phyloP scores from a whole-genome alignment of 2,797 vertebrate species.

The Karalla daura region DNA sequence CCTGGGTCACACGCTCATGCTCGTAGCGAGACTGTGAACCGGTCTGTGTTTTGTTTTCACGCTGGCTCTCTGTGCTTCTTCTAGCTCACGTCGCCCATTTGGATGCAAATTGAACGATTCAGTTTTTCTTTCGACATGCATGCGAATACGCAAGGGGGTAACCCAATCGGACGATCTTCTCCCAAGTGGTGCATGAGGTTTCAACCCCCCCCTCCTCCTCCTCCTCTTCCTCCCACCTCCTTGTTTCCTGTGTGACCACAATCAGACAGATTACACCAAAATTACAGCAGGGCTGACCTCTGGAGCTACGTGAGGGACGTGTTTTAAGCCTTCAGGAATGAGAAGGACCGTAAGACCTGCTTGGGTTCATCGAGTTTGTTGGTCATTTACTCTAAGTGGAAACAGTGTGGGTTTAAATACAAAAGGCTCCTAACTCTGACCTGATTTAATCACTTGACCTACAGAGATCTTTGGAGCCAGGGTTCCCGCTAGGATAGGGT shows the following conservation, averaged over 20 bases:
- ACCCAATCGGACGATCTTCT: neutral
- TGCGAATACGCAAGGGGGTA: too few species aligned
- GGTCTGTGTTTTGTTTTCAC: slow-evolving; percentile 11
- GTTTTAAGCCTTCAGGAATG: neutral
- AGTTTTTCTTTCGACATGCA: too few species aligned
- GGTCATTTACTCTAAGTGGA: neutral
- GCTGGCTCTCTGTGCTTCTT: neutral
- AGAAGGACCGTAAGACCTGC: neutral
- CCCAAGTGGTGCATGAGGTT: neutral
- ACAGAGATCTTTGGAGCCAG: too few species aligned
- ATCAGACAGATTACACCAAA: neutral
- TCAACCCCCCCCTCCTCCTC: too few species aligned
- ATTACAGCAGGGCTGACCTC: neutral
- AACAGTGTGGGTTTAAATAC: neutral
- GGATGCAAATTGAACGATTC: too few species aligned
- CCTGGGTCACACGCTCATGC: too few species aligned
- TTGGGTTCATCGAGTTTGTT: neutral
- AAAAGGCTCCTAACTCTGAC: neutral
- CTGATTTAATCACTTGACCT: neutral
- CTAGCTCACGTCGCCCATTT: neutral
- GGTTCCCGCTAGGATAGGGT: too few species aligned
- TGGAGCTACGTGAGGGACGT: neutral
- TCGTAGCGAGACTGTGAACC: neutral
- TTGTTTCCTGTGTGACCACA: neutral
- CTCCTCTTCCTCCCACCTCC: too few species aligned